phyloP scores from a whole-genome alignment of 2,113 vertebrate species.

The Hippoglossus stenolepis region DNA sequence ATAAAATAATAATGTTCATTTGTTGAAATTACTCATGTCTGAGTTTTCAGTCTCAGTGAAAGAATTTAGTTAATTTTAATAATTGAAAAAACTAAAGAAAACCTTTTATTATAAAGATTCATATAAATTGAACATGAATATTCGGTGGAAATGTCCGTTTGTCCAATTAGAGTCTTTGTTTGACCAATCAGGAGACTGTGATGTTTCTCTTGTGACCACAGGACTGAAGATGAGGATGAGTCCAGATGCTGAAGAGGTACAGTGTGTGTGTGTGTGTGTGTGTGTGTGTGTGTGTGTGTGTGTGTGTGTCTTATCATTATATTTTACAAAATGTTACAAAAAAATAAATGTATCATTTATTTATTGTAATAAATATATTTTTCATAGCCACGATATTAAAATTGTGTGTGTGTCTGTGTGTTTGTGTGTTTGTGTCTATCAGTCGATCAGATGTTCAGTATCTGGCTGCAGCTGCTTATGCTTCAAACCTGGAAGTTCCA shows the following conservation, averaged over 20 bases:
- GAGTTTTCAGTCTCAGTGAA: too few relatives aligned
- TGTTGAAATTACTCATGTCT: too few relatives aligned
- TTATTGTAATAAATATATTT: not conserved
- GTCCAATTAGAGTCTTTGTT: not conserved
- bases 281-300: not conserved
- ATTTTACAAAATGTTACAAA: not conserved
- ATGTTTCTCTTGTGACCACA: slow-evolving; percentile 21
- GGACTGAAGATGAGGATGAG: slow-evolving; percentile 52
- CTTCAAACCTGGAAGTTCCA: slow-evolving; percentile 55
- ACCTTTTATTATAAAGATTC: not conserved
- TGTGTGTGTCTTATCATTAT: not conserved
- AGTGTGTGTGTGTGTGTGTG: not conserved
- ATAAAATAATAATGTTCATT: too few relatives aligned
- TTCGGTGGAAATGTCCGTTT: not conserved
- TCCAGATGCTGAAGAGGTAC: slow-evolving; percentile 46
- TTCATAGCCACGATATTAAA: not conserved
- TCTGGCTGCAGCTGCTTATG: slow-evolving; percentile 57
- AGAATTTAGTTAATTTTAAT: too few relatives aligned
- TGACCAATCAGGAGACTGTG: slow-evolving; percentile 9
- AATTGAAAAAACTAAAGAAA: not conserved
- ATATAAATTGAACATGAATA: not conserved
- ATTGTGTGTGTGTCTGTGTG: not conserved
- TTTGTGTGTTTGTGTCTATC: not conserved
- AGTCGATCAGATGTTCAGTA: slow-evolving; percentile 52
- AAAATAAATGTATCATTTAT: not conserved